Base-by-base conservation (phyloP, 2,113 vertebrate genomes). In the Actinemys pallida region DNA sequence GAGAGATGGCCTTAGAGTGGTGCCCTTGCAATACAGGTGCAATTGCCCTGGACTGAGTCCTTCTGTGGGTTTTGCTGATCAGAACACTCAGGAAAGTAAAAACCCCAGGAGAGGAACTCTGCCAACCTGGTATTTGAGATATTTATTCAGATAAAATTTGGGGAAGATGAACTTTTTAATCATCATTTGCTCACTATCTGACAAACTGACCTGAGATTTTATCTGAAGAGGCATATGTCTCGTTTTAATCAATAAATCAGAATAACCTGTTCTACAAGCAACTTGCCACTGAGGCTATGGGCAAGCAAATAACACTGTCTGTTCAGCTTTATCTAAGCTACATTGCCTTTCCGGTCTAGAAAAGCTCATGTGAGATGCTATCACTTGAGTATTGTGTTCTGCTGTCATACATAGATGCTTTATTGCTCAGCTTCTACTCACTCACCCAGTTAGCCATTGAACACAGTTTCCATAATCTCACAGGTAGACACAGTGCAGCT, bases 1-100 rank as follows among this genome's bases (percentile, higher is more conserved):
- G n/a, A 20, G n/a, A 72, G 8, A 19, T 72, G 19, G 65, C 35
- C n/a, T 39, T 39, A 10, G n/a, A 39, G 16, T 72, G 19, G 65
- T 39, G n/a, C n/a, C 19, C n/a, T 72, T 20, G 17, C n/a, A 72
- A 22, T 20, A 72, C 35, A 20, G 65, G n/a, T 72, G n/a, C n/a
- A 39, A 39, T 17, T 72, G 17, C 65, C 35, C 35, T n/a, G 65
- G 35, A n/a, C 17, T 5, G 65, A 92, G 95, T 95, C 0, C 2
- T 94, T 93, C 92, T 96, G 90, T 83, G 94, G 96, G 92, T 80
- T 96, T 93, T 93, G 92, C 94, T 95, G 75, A 84, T 54, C 42
- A 87, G 78, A 94, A 92, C 81, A 81, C 42, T 91, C 27, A 69
- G 62, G 76, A 89, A 56, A 86, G 10, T 45, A 10, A 53, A 94